Evolutionary conservation across 2,113 vertebrate species (phyloP).

Genomic region (Ceuthmochares aereus): DNA sequence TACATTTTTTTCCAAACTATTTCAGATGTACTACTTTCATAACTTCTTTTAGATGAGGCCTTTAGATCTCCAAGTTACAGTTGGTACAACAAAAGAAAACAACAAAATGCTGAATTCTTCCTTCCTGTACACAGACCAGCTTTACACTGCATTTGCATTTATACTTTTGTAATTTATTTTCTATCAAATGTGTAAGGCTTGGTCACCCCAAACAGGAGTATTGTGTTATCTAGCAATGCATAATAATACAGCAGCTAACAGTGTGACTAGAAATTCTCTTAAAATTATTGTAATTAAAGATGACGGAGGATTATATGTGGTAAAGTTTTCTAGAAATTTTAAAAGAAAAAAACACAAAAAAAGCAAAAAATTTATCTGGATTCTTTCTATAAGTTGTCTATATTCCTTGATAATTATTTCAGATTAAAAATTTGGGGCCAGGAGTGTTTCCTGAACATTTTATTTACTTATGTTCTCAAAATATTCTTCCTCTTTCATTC

Average conservation of each 20-base stretch:
- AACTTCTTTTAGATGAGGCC: background rate
- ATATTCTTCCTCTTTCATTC: background rate
- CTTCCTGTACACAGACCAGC: background rate
- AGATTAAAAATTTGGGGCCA: background rate
- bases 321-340: background rate
- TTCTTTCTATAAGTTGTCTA: background rate
- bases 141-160: background rate
- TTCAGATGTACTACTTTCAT: background rate
- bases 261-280: background rate
- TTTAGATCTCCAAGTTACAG: background rate
- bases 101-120: background rate
- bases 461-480: background rate
- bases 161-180: background rate
- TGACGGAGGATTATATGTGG: rapidly evolving
- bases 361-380: background rate
- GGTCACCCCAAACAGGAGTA: rapidly evolving
- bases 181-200: background rate
- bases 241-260: background rate
- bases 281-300: background rate
- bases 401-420: background rate
- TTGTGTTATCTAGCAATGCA: background rate
- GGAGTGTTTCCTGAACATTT: background rate
- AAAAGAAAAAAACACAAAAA: background rate
- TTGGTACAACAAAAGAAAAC: background rate
- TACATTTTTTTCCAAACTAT: background rate